Base-by-base conservation (phyloP, 2,113 vertebrate species). In the Pseudolaguvia tuberculata region DNA sequence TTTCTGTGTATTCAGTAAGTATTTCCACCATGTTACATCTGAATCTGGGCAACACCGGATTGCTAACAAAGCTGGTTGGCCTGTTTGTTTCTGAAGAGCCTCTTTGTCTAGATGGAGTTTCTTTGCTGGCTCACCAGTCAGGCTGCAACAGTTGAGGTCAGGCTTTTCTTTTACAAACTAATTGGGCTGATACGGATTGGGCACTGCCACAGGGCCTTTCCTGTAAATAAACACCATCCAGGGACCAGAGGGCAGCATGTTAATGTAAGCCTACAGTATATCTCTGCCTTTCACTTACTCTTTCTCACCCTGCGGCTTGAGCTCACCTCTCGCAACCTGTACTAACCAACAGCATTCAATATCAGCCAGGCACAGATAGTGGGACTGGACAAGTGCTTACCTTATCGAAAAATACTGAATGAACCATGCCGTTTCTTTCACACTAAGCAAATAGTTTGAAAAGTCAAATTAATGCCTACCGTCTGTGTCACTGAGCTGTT, bases 111-210 rank as follows among this genome's bases (percentile, higher is more conserved):
- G 55, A 55, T 75, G 65, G 76, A 69, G 69, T 67, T 25, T 25
- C 78, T 70, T 67, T 35, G 59, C 63, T 58, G 55, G 51, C 59
- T 77, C 61, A 35, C 52, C 35, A 35, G 53, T 12, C 42, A 72
- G 57, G 71, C 53, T 11, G 74, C 59, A 42, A 67, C 55, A 62
- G 51, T 72, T n/a, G 68, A 70, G 81, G 78, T 82, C 75, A 72
- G 61, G n/a, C 56, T 51, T 47, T 69, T 62, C 72, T 67, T 57
- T 15, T 53, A 52, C 15, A 7, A 62, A 80, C 72, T 82, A 82
- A 82, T 75, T 80, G 81, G 65, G 56, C 73, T 72, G 67, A 72
- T 77, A 52, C 56, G 57, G 78, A 78, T 72, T 52, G 72, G 72
- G 75, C 39, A 76, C 51, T 57, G 72, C 81, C 59, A 78, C 68